Base-by-base conservation (phyloP, 2,888 invertebrate species). In the Drosophila flavopinicola region DNA sequence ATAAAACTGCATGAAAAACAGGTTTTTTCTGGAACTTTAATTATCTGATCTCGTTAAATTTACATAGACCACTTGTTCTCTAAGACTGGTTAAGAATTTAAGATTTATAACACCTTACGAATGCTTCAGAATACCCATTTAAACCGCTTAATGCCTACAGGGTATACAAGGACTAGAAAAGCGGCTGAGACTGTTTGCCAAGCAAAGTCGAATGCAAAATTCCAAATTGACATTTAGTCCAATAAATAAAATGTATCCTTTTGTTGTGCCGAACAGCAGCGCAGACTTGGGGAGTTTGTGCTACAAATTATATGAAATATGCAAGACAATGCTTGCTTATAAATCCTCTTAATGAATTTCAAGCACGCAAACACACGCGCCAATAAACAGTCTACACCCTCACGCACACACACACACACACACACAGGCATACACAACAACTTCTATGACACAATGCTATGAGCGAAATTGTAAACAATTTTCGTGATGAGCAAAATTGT, bases 291-390 rank as follows among this genome's bases (percentile, higher is more conserved):
- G 42, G 58, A 76, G 41, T 53, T 66, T 66, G 66, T 52, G 64
- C 69, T 69, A 66, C 65, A 88, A 88, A 88, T 88, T 84, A 74
- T 86, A 88, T 83, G 76, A 83, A 88, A 83, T 83, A 83, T 83
- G 83, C 83, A 88, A 77, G 85, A 66, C 87, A 84, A 67, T 71
- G 83, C 87, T 74, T 77, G 68, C 54, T 64, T 69, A 74, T 86
- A 83, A 83, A 88, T 88, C 85, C 87, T 64, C 82, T 79, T 84
- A 88, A 83, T 86, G 87, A 88, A 83, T 88, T 83, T 88, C 85
- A 88, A 88, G 88, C 87, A 88, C 88, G 82, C 88, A 79, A 79
- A 83, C 82, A 85, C 84, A 86, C 73, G 84, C 76, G 72, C 60
- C 84, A 72, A 79, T 66, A 72, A 79, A 51, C 68, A 76, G 48